phyloP scores from a whole-genome alignment of 2,797 vertebrate species.

The Aeoliscus strigatus region DNA sequence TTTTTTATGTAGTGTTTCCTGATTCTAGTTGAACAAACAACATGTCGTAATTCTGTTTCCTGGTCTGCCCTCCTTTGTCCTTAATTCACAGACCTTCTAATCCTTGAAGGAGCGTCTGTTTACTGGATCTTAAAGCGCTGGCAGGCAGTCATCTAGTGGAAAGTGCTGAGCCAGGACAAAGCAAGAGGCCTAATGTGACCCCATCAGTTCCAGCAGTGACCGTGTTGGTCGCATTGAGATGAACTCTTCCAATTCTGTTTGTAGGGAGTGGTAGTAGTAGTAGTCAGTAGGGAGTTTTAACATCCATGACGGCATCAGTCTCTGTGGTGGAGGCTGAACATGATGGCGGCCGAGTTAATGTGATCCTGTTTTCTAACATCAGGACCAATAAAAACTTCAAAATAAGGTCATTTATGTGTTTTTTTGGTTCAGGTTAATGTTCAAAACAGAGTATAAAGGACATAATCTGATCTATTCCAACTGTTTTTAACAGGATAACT shows the following conservation, averaged over 20 bases:
- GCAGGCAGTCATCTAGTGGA: conserved; percentile 89
- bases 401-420: conserved; percentile 34
- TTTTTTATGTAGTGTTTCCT: conserved; percentile 6
- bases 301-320: conserved; percentile 1
- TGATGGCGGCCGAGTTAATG: conserved; percentile 7
- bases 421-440: too few species aligned
- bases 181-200: conserved; percentile 81
- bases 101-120: conserved; percentile 86
- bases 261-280: conserved; percentile 35
- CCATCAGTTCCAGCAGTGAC: conserved; percentile 72
- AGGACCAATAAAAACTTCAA: conserved; percentile 18
- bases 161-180: conserved; percentile 88
- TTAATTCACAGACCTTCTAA: conserved; percentile 77
- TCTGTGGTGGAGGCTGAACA: conserved; percentile 7
- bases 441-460: too few species aligned
- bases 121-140: conserved; percentile 88
- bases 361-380: conserved; percentile 24
- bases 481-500: conserved; percentile 11
- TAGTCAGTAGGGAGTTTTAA: conserved; percentile 57
- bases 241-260: conserved; percentile 56
- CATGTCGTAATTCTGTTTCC: conserved; percentile 27
- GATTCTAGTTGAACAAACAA: conserved; percentile 33
- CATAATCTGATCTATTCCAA: conserved; percentile 1
- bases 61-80: conserved; percentile 18
- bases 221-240: conserved; percentile 66